Evolutionary conservation across 2,113 vertebrate species (phyloP).

Genomic region (Dasyprocta punctata): DNA sequence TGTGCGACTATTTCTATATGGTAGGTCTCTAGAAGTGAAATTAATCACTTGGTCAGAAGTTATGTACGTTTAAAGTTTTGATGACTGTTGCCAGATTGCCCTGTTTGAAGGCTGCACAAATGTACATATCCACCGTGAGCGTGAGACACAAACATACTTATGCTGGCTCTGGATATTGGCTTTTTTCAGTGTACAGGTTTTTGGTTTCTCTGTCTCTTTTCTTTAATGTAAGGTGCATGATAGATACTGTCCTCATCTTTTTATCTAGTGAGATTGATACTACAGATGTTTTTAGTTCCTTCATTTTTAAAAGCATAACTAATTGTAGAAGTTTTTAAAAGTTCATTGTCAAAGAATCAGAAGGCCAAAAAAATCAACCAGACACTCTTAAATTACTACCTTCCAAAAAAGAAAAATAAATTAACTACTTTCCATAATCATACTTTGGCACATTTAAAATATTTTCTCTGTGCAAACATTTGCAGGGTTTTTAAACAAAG

Average conservation of each 20-base stretch:
- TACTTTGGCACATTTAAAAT: neutral
- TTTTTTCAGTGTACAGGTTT: neutral
- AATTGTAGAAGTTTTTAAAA: neutral
- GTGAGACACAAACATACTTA: neutral
- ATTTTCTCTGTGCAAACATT: neutral
- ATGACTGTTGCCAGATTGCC: neutral
- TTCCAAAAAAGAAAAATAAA: too few species aligned
- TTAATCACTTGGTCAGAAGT: neutral
- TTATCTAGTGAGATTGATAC: neutral
- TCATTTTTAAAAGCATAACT: conserved; percentile 50
- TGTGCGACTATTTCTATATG: neutral
- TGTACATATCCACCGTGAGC: neutral
- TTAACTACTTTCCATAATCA: neutral
- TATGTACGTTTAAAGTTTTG: neutral
- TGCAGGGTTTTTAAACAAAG: neutral
- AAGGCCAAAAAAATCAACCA: neutral
- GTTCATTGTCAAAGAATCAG: neutral
- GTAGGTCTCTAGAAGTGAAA: neutral
- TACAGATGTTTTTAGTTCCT: neutral
- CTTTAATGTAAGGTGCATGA: neutral
- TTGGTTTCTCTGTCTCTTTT: neutral
- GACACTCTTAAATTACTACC: neutral
- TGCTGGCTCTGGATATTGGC: neutral
- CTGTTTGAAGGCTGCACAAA: neutral
- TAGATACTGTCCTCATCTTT: conserved; percentile 14